Evolutionary conservation across 2,888 invertebrate genomes (phyloP).

Genomic region (Boloria euphrosyne): DNA sequence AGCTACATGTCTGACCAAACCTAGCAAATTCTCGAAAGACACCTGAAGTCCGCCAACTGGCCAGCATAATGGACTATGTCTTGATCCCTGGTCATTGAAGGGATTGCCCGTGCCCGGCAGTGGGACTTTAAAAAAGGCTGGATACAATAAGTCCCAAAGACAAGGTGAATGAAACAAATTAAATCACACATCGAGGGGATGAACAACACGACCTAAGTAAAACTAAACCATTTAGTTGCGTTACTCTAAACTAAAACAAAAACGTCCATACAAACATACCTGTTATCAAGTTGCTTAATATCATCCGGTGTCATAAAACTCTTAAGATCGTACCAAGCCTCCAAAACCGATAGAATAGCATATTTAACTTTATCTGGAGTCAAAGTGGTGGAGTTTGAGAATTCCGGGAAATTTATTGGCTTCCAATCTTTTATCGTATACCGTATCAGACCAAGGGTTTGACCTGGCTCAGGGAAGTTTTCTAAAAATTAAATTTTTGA

Average conservation of each 20-base stretch:
- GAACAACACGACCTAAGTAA: too few relatives aligned
- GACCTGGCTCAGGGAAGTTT: constrained; percentile 56
- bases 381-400: constrained; percentile 15
- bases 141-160: too few relatives aligned
- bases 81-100: too few relatives aligned
- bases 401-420: constrained; percentile 34
- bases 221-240: not conserved
- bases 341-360: constrained; percentile 28
- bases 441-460: constrained; percentile 50
- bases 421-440: constrained; percentile 55
- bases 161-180: not conserved
- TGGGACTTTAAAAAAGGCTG: too few relatives aligned
- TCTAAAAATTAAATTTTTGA: constrained; percentile 45
- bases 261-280: constrained; percentile 12
- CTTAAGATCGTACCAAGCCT: constrained; percentile 33
- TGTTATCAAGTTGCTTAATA: constrained; percentile 6
- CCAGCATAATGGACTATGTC: too few relatives aligned
- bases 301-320: not conserved
- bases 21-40: too few relatives aligned
- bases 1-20: too few relatives aligned
- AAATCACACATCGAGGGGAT: too few relatives aligned
- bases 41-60: too few relatives aligned
- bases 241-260: not conserved
- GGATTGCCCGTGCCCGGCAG: too few relatives aligned
- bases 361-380: constrained; percentile 34